Conservation (phyloP, 1,140 invertebrate species). For the Drosophila lini region DNA sequence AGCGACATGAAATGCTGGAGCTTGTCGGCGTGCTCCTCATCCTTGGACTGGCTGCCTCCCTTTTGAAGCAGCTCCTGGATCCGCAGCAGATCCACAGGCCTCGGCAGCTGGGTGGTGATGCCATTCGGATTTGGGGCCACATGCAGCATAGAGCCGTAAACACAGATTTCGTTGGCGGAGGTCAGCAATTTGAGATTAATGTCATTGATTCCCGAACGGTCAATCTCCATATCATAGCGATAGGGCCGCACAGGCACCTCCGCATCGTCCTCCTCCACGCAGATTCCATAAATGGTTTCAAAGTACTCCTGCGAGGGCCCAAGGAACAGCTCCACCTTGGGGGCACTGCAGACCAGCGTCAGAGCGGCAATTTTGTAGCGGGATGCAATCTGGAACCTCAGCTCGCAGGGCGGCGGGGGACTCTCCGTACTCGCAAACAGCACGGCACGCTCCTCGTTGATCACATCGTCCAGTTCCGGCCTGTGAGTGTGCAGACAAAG, state of each 20-base stretch:
- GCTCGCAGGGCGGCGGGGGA: slow-evolving; percentile 51
- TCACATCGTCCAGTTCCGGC: slow-evolving; percentile 63
- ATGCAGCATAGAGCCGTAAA: slow-evolving; percentile 71
- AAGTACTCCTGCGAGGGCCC: slow-evolving; percentile 70
- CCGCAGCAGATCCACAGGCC: slow-evolving; percentile 56
- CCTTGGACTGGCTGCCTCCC: slow-evolving; percentile 21
- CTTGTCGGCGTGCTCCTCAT: slow-evolving; percentile 52
- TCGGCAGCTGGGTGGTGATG: slow-evolving; percentile 70
- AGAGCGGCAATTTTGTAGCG: slow-evolving; percentile 73
- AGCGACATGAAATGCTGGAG: slow-evolving; percentile 61
- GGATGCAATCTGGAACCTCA: slow-evolving; percentile 48
- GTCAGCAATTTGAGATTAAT: slow-evolving; percentile 68
- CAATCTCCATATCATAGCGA: slow-evolving; percentile 78
- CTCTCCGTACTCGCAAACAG: slow-evolving; percentile 48
- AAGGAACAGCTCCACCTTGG: slow-evolving; percentile 74
- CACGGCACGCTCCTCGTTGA: slow-evolving; percentile 64
- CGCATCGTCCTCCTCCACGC: slow-evolving; percentile 63
- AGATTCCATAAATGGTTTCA: slow-evolving; percentile 69
- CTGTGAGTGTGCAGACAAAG: slow-evolving; percentile 41
- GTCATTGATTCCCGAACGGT: slow-evolving; percentile 70
- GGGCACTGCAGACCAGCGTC: slow-evolving; percentile 68
- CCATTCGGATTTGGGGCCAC: slow-evolving; percentile 80
- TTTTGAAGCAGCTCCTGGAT: slow-evolving; percentile 68
- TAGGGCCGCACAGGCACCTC: slow-evolving; percentile 62
- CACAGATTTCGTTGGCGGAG: slow-evolving; percentile 63